phyloP scores from a whole-genome alignment of 2,888 invertebrate genomes.

The Habroteleia sp. region DNA sequence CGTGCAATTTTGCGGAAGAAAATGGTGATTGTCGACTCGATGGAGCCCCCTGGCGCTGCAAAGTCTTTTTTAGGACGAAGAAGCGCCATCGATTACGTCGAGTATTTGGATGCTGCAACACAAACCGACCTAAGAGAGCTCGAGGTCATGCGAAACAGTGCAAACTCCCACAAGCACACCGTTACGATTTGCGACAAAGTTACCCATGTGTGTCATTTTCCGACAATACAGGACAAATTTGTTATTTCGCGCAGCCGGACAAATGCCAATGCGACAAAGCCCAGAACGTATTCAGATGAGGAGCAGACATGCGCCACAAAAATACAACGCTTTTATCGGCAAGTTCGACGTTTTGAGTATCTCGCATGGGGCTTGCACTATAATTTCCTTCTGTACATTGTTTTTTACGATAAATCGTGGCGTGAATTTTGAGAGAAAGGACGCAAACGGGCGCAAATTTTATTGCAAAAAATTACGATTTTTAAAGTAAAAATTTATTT shows the following conservation, averaged over 20 bases:
- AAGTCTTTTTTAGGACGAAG: slow-evolving; percentile 91
- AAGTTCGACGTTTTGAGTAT: too few species aligned
- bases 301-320: slow-evolving; percentile 31
- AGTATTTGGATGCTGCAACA: slow-evolving; percentile 90
- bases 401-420: too few species aligned
- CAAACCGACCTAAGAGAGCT: slow-evolving; percentile 84
- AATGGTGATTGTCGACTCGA: slow-evolving; percentile 82
- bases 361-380: too few species aligned
- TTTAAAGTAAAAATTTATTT: too few species aligned
- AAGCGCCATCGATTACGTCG: slow-evolving; percentile 85
- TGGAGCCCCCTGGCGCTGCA: slow-evolving; percentile 84
- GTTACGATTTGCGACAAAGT: slow-evolving; percentile 64
- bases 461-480: too few species aligned
- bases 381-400: too few species aligned
- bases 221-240: slow-evolving; percentile 70
- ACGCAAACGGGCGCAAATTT: too few species aligned
- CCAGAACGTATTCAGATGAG: slow-evolving; percentile 35
- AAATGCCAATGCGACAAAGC: slow-evolving; percentile 26
- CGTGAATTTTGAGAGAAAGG: too few species aligned
- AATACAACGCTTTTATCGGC: slow-evolving; percentile 53
- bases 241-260: slow-evolving; percentile 55
- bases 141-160: slow-evolving; percentile 37
- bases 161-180: slow-evolving; percentile 64
- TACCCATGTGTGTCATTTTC: slow-evolving; percentile 70
- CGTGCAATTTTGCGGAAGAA: slow-evolving; percentile 56